Percentiles rank a stretch among this genome's conserved stretches.
Conservation (phyloP, 2,797 vertebrate species). For the Fratercula arctica region DNA sequence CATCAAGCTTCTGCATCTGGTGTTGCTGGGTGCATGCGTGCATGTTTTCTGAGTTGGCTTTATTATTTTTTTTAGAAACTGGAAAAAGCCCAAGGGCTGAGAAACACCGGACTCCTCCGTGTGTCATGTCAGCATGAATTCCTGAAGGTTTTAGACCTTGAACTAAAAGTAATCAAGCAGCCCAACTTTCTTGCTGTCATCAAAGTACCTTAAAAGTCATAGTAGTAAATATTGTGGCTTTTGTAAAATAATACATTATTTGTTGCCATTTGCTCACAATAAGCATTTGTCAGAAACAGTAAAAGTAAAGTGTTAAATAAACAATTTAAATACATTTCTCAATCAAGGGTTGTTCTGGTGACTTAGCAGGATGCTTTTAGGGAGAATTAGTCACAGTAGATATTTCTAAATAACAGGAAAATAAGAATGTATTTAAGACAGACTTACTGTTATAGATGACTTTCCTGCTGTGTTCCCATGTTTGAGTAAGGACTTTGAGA, state of each 20-base stretch:
- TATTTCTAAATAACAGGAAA: neutral
- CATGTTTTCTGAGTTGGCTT: neutral
- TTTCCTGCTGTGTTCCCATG: slow-evolving; percentile 97
- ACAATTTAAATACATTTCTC: neutral
- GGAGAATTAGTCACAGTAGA: neutral
- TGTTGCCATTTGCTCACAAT: neutral
- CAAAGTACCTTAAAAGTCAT: neutral
- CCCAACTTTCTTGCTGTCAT: neutral
- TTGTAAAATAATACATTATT: neutral
- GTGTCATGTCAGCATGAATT: neutral
- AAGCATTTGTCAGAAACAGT: neutral
- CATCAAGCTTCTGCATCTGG: neutral
- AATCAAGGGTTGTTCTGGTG: neutral
- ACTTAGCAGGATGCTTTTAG: slow-evolving; percentile 1
- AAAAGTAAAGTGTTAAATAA: neutral
- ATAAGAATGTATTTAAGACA: neutral
- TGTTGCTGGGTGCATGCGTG: neutral
- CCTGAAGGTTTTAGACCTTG: neutral
- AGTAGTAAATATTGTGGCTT: neutral
- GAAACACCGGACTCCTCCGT: neutral
- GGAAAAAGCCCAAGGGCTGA: neutral
- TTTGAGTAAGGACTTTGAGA: slow-evolving; percentile 94
- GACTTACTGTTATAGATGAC: slow-evolving; percentile 94
- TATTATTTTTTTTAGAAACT: neutral
- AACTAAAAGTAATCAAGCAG: neutral